Evolutionary conservation across 2,113 vertebrate species (phyloP), one percentile per base, ranked within the genome.

Genomic region (Stegastes partitus): DNA sequence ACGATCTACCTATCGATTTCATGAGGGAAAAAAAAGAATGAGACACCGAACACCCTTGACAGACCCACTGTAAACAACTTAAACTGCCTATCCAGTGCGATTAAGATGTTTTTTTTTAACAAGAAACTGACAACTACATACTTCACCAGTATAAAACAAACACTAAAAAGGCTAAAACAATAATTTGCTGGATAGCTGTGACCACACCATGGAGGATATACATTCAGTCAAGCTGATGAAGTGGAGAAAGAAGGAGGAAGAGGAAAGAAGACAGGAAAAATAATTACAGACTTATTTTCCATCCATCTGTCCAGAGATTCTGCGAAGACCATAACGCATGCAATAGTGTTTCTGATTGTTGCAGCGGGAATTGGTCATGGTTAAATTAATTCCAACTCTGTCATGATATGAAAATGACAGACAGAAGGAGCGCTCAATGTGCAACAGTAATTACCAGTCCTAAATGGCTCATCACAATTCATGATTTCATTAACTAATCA

Each of bases 381-480:
- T 56, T 53, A 74, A 89, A 89, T 89, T 65, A 69, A 63, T 78
- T 81, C 19, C 3, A 69, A 82, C 57, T 55, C 69, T 51, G 19
- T 51, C 45, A 34, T 67, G 61, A 69, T 78, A 85, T 77, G 82
- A 83, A 81, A 80, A 78, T 85, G 77, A 90, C 51, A 74, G 68
- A 39, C 77, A 74, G 77, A 71, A 57, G 58, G 75, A 74, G 64
- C 45, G 62, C 34, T 75, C 28, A 83, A 74, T 79, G 31, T 77
- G 63, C 74, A 65, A 55, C 67, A 70, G 75, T 84, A 91, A 91
- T 89, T 79, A 91, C 76, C 65, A 28, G 10, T 34, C 57, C 61
- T 77, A 61, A 84, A 76, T 77, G 66, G 18, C 74, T 87, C 63
- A 87, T 89, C 82, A 78, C 26, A 82, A 86, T 72, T 70, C 49